Percentiles rank a stretch among this genome's conserved stretches.
These are phyloP conservation scores for Rhodeus uyekii DNA, from an alignment of 2,797 vertebrate species.

Conservation along the genomic window DNA sequence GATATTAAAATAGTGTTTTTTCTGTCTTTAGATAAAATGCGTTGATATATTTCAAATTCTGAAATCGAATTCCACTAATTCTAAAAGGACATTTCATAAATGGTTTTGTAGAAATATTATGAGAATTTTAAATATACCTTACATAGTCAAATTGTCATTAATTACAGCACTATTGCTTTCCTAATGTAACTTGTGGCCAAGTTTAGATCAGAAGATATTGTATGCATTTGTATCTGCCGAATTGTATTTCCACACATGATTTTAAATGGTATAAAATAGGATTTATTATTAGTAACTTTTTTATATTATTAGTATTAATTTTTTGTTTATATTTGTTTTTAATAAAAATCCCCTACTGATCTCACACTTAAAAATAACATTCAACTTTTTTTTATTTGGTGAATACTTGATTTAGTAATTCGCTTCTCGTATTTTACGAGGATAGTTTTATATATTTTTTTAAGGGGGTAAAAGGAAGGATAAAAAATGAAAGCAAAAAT, in stretches of 20 bases:
- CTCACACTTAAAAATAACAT: background rate
- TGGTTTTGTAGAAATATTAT: background rate
- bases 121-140: background rate
- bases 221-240: background rate
- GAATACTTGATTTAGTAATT: background rate
- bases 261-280: background rate
- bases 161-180: background rate
- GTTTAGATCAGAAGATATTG: background rate
- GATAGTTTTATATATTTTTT: background rate
- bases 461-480: background rate
- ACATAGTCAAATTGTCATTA: background rate
- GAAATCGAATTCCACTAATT: background rate
- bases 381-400: background rate
- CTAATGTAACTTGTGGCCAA: background rate
- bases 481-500: background rate
- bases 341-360: background rate
- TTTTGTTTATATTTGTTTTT: too few relatives aligned
- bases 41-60: background rate
- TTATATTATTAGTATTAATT: too few relatives aligned
- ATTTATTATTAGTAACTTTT: background rate
- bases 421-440: background rate
- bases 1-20: background rate
- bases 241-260: background rate
- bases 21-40: background rate
- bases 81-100: background rate